phyloP scores from a whole-genome alignment of 92 coral and sea anemone species.

The Desmophyllum pertusum region DNA sequence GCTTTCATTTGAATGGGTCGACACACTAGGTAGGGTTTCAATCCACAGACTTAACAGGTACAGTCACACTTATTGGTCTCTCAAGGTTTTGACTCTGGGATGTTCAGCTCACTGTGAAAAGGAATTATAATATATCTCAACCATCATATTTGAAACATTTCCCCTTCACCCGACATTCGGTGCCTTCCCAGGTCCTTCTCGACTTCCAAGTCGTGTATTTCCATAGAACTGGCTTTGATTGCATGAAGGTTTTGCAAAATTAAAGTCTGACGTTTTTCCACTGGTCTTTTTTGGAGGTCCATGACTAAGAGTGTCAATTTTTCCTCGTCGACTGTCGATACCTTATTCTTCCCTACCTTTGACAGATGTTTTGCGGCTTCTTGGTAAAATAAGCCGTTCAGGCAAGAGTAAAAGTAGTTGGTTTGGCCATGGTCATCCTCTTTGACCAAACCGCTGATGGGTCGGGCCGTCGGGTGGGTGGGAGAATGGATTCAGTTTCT shows the following conservation, averaged over 20 bases:
- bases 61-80: too few species aligned
- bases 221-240: too few species aligned
- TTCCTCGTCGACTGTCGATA: not conserved
- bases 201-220: constrained; percentile 37
- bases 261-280: constrained; percentile 37
- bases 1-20: too few species aligned
- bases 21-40: too few species aligned
- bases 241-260: too few species aligned
- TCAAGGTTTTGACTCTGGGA: too few species aligned
- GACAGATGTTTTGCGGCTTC: constrained; percentile 44
- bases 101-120: too few species aligned
- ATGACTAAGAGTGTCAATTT: constrained; percentile 16
- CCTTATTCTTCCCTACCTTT: not conserved
- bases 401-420: constrained; percentile 31
- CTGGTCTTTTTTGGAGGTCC: too few species aligned
- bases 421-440: constrained; percentile 42
- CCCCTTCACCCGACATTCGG: constrained; percentile 54
- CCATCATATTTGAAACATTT: constrained; percentile 46
- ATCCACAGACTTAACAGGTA: too few species aligned
- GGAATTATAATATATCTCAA: not conserved
- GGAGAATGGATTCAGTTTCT: constrained; percentile 15
- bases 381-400: constrained; percentile 56
- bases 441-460: constrained; percentile 33
- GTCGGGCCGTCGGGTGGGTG: constrained; percentile 41
- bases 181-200: constrained; percentile 27